Evolutionary conservation across 2,888 invertebrate genomes (phyloP).

Genomic region (Rotaria magnacalcarata): DNA sequence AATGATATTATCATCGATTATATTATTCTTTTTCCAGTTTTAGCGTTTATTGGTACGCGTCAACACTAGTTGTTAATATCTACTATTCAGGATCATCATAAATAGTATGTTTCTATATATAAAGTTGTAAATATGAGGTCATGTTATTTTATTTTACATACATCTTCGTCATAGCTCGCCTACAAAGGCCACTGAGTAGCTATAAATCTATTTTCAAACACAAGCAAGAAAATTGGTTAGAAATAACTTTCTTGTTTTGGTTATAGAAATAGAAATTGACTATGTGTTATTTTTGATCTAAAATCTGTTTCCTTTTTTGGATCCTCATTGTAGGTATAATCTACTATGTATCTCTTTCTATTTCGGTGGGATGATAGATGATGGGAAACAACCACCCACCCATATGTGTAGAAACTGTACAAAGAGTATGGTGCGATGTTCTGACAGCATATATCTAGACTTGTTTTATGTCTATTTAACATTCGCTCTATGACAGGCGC

Average conservation of each 20-base stretch:
- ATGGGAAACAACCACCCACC: not conserved
- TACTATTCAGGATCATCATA: not conserved
- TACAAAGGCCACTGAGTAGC: not conserved
- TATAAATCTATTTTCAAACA: not conserved
- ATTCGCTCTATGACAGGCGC: not conserved
- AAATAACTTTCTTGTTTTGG: too few species aligned
- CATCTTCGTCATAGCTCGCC: not conserved
- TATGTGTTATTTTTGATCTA: not conserved
- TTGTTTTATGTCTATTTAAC: not conserved
- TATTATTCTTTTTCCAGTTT: too few species aligned
- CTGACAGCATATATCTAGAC: not conserved
- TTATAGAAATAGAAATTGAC: too few species aligned
- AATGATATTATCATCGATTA: not conserved
- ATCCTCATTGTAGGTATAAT: not conserved
- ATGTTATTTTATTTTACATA: not conserved
- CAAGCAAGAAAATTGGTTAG: not conserved
- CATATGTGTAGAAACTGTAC: not conserved
- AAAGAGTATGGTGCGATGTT: not conserved
- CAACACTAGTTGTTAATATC: not conserved
- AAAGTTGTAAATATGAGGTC: too few species aligned
- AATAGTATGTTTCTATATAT: not conserved
- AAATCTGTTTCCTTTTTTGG: not conserved
- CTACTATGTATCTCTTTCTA: not conserved
- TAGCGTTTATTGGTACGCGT: not conserved
- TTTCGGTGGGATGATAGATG: not conserved